Evolutionary conservation across 2,888 invertebrate species (phyloP).

Genomic region (Chrysodeixis includens): DNA sequence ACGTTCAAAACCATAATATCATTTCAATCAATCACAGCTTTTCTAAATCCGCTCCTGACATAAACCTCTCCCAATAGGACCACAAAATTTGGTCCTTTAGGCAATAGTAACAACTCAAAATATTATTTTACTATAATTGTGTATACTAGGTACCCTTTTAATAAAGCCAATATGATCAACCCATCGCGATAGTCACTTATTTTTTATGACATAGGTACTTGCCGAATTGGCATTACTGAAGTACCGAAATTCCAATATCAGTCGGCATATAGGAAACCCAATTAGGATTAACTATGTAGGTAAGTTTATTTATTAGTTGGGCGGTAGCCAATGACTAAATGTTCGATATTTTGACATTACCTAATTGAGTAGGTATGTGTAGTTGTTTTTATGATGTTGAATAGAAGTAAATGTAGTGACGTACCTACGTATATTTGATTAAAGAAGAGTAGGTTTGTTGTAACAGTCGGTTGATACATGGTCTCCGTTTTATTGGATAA

Average conservation of each 20-base stretch:
- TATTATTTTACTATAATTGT: not conserved
- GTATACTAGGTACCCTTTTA: not conserved
- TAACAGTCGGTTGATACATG: too few relatives aligned
- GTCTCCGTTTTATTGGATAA: too few relatives aligned
- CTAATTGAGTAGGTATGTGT: not conserved
- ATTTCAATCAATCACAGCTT: too few relatives aligned
- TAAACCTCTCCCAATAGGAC: too few relatives aligned
- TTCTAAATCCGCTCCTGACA: too few relatives aligned
- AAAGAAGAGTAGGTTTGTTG: too few relatives aligned
- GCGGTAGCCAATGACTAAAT: conserved; percentile 31
- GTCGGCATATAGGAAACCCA: not conserved
- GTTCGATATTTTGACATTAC: conserved; percentile 9
- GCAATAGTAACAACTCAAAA: too few relatives aligned
- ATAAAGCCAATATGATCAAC: not conserved
- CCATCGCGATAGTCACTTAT: not conserved
- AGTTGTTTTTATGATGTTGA: too few relatives aligned
- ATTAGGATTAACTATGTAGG: conserved; percentile 21
- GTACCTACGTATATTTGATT: too few relatives aligned
- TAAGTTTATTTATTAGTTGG: conserved; percentile 40
- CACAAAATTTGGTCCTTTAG: too few relatives aligned
- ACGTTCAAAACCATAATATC: too few relatives aligned
- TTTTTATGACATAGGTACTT: not conserved
- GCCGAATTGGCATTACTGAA: not conserved
- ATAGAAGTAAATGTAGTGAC: too few relatives aligned
- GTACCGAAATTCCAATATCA: conserved; percentile 4